These are phyloP conservation scores for Prorops nasuta DNA, from an alignment of 1,140 invertebrate genomes.

Conservation along the genomic window DNA sequence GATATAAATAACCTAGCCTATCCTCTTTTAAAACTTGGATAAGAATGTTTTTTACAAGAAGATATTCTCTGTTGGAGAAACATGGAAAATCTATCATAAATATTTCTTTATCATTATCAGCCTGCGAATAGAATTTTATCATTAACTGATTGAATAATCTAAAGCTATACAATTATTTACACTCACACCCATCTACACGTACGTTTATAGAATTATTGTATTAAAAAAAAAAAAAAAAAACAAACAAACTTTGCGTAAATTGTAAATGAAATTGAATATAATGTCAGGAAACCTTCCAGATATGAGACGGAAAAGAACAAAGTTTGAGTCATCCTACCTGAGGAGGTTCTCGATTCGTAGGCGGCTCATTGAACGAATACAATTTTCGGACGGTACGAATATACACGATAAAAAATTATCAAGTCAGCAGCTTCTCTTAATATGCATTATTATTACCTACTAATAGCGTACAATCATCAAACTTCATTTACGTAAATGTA, in stretches of 20 bases:
- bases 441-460: conserved; percentile 14
- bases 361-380: conserved; percentile 42
- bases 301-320: conserved; percentile 50
- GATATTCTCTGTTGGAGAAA: too few relatives aligned
- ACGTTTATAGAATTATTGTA: too few relatives aligned
- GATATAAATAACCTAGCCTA: too few relatives aligned
- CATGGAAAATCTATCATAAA: too few relatives aligned
- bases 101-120: too few relatives aligned
- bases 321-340: conserved; percentile 44
- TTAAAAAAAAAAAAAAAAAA: too few relatives aligned
- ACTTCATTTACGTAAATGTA: conserved; percentile 13
- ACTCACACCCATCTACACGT: too few relatives aligned
- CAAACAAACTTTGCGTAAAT: background rate
- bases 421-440: conserved; percentile 9
- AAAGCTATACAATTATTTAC: too few relatives aligned
- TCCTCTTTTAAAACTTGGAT: too few relatives aligned
- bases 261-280: conserved; percentile 9
- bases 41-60: too few relatives aligned
- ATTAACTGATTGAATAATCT: too few relatives aligned
- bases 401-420: conserved; percentile 20
- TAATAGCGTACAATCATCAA: conserved; percentile 17
- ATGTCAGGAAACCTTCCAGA: conserved; percentile 40
- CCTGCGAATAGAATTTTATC: too few relatives aligned
- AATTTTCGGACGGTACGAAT: conserved; percentile 47
- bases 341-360: conserved; percentile 42